Conservation (phyloP, 2,888 invertebrate genomes). For the Stenchaetothrips biformis region DNA sequence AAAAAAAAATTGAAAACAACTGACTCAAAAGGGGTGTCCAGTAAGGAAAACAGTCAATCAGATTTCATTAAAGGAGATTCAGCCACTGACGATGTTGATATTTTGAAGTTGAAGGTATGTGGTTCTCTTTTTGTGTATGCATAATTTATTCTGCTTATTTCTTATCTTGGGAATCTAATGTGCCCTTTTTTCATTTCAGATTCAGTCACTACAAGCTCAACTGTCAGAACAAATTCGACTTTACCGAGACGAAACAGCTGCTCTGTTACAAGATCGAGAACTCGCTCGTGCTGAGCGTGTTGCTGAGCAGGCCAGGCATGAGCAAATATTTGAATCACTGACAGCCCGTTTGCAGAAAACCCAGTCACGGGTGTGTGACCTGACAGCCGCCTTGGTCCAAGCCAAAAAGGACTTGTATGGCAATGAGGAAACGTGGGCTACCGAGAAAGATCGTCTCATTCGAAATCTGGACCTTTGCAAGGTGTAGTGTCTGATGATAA, state of each 20-base stretch:
- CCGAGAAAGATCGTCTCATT: constrained; percentile 40
- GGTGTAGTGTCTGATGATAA: neutral
- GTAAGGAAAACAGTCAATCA: neutral
- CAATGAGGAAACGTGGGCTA: constrained; percentile 44
- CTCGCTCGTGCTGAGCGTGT: constrained; percentile 45
- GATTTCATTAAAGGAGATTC: neutral
- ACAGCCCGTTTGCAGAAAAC: constrained; percentile 44
- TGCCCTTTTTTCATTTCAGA: neutral
- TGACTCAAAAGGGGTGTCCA: neutral
- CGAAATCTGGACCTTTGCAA: constrained; percentile 30
- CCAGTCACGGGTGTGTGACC: constrained; percentile 46
- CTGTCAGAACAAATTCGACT: constrained; percentile 45
- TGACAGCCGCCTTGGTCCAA: constrained; percentile 45
- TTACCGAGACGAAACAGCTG: constrained; percentile 45
- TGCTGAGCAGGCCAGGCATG: constrained; percentile 40
- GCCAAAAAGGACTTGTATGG: constrained; percentile 43
- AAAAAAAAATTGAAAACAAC: constrained; percentile 10
- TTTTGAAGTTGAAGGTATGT: neutral
- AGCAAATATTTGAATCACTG: constrained; percentile 36
- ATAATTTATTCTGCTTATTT: neutral
- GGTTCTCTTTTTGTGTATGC: neutral
- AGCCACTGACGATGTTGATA: neutral
- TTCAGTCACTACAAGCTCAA: constrained; percentile 38
- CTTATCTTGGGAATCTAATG: neutral
- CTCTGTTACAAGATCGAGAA: constrained; percentile 44